phyloP scores from a whole-genome alignment of 2,888 invertebrate genomes.

The Aradus depressus region DNA sequence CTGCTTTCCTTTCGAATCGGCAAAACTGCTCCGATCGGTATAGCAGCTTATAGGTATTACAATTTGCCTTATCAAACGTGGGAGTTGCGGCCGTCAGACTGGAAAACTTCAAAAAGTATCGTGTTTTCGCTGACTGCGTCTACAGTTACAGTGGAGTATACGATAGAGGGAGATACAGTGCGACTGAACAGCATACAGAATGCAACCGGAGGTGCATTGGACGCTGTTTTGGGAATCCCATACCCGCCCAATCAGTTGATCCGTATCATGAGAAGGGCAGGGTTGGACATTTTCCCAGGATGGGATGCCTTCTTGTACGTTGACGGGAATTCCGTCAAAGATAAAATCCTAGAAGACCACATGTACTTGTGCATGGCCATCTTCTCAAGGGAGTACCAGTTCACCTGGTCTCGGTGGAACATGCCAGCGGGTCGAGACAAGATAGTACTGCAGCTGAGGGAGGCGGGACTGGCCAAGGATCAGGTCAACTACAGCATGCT shows the following conservation, averaged over 20 bases:
- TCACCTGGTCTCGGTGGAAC: constrained; percentile 72
- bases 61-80: constrained; percentile 79
- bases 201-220: constrained; percentile 50
- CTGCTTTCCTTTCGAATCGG: constrained; percentile 26
- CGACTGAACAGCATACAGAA: constrained; percentile 46
- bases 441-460: constrained; percentile 56
- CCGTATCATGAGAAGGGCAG: constrained; percentile 47
- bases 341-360: constrained; percentile 61
- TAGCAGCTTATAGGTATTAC: constrained; percentile 60
- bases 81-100: constrained; percentile 59
- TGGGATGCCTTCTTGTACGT: constrained; percentile 63
- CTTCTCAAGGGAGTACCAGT: constrained; percentile 58
- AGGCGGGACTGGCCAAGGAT: constrained; percentile 37
- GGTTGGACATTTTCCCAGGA: constrained; percentile 73
- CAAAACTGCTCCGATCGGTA: constrained; percentile 50
- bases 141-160: constrained; percentile 45
- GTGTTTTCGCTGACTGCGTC: constrained; percentile 45
- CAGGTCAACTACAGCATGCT: constrained; percentile 41
- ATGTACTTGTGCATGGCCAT: constrained; percentile 68
- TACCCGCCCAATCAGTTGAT: constrained; percentile 49
- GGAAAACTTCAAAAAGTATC: constrained; percentile 29
- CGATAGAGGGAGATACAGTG: constrained; percentile 39
- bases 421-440: constrained; percentile 46
- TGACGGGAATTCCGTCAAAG: constrained; percentile 44
- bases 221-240: constrained; percentile 47